These are phyloP conservation scores for Rotaria socialis DNA, from an alignment of 2,888 invertebrate species.

Conservation along the genomic window DNA sequence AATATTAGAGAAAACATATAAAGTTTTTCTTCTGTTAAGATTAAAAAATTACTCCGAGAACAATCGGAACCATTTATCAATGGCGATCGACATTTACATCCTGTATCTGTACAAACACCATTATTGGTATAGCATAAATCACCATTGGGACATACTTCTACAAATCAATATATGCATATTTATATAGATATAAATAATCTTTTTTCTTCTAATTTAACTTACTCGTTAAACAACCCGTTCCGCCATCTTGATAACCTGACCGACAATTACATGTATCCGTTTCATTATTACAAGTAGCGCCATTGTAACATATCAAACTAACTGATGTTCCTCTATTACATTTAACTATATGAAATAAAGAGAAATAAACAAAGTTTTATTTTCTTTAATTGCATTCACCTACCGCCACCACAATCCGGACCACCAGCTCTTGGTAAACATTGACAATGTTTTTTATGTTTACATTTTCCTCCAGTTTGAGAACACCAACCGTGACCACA, in stretches of 20 bases:
- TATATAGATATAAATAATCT: neutral
- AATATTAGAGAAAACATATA: neutral
- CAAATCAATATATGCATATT: neutral
- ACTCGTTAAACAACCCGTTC: neutral
- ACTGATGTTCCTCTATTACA: neutral
- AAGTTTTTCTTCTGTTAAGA: neutral
- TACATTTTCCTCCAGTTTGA: neutral
- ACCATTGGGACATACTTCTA: neutral
- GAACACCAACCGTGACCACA: neutral
- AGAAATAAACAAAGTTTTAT: too few relatives aligned
- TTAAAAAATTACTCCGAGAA: neutral
- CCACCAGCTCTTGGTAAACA: neutral
- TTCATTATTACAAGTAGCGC: neutral
- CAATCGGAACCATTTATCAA: neutral
- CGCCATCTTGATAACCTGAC: neutral
- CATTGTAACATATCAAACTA: neutral
- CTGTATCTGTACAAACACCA: neutral
- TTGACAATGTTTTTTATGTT: neutral
- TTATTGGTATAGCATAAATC: conserved; percentile 4
- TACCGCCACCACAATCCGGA: neutral
- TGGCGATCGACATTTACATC: neutral
- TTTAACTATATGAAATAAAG: neutral
- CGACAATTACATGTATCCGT: neutral
- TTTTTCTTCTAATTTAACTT: neutral
- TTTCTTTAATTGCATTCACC: neutral